A percentile compares a stretch with the other conserved stretches of the same genome.
Conservation (phyloP, 2,113 vertebrate species). For the Lampris megalopsis region DNA sequence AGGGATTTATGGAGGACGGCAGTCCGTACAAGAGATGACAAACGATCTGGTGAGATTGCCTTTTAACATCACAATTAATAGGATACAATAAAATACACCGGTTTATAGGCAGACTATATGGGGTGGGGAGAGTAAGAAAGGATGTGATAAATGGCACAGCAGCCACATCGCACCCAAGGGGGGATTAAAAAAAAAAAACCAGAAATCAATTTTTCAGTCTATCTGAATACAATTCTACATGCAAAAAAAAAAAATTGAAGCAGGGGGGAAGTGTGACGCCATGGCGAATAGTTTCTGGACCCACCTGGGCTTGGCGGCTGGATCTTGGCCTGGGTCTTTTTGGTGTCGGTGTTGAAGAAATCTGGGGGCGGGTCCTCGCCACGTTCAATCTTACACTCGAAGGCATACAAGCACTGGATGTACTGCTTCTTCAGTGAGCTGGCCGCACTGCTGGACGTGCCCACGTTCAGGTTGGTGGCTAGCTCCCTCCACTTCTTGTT, state of each 20-base stretch:
- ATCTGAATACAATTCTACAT: conserved; percentile 1
- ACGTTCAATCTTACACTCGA: conserved; percentile 98
- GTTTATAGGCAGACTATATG: conserved; percentile 50
- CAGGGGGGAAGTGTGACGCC: background rate
- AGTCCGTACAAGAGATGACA: conserved; percentile 42
- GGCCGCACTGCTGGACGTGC: conserved; percentile 97
- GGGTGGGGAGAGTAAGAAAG: conserved; percentile 28
- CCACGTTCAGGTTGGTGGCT: conserved; percentile 96
- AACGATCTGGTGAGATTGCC: conserved; percentile 33
- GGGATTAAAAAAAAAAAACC: conserved; percentile 4
- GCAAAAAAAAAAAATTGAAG: background rate
- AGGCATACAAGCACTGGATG: conserved; percentile 99
- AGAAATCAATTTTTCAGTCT: background rate
- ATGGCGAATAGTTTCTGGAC: conserved; percentile 17
- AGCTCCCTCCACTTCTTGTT: conserved; percentile 99
- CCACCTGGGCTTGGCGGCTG: conserved; percentile 98
- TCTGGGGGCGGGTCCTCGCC: conserved; percentile 98
- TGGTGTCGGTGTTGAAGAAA: conserved; percentile 93
- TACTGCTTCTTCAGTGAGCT: conserved; percentile 99
- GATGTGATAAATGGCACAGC: conserved; percentile 29
- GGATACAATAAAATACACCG: conserved; percentile 53
- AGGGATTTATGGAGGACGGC: conserved; percentile 45
- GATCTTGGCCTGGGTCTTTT: conserved; percentile 97
- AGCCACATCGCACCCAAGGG: conserved; percentile 9
- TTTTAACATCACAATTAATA: conserved; percentile 67